Evolutionary conservation across 2,797 vertebrate species (phyloP), one percentile per base, ranked within the genome.

Genomic region (Sebastolobus alascanus): DNA sequence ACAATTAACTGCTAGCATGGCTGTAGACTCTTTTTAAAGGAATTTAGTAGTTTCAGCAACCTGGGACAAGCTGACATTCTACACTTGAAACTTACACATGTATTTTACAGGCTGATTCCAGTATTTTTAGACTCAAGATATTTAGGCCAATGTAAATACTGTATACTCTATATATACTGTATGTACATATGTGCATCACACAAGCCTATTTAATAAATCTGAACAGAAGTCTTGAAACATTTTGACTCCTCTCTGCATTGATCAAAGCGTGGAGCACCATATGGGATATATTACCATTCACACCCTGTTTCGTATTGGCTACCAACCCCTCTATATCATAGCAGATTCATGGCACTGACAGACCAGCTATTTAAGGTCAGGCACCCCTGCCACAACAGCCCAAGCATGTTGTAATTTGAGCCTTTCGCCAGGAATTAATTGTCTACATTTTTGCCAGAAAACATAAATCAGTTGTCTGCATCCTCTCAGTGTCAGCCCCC

Each of bases 391-490:
- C 91, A 90, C 91, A 92, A 83, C 86, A 92, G 78, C 72, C 87
- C 86, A 84, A 82, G 89, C 90, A 55, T 90, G 90, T 74, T 82
- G 88, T 94, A 90, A 91, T 92, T 89, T 90, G 87, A 93, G 83
- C 79, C 74, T 11, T 59, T 89, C 27, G 63, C 80, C 83, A 84
- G 84, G 86, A 88, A 89, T 92, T 93, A 95, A 94, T 94, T 91
- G 90, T 92, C 84, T 81, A 68, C 75, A 81, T 92, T 93, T 93
- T 93, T 87, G 80, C 88, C 90, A 93, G 76, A 90, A 90, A 88
- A 82, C 88, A 94, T 94, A 91, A 94, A 94, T 95, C 91, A 91
- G 69, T 68, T 74, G 79, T 85, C 86, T 82, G 75, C 82, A 78
- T 92, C 85, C 75, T 89, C 84, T 86, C 77, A 71, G 73, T 83